Evolutionary conservation across 2,888 invertebrate species (phyloP).

Genomic region (Dryadula phaetusa): DNA sequence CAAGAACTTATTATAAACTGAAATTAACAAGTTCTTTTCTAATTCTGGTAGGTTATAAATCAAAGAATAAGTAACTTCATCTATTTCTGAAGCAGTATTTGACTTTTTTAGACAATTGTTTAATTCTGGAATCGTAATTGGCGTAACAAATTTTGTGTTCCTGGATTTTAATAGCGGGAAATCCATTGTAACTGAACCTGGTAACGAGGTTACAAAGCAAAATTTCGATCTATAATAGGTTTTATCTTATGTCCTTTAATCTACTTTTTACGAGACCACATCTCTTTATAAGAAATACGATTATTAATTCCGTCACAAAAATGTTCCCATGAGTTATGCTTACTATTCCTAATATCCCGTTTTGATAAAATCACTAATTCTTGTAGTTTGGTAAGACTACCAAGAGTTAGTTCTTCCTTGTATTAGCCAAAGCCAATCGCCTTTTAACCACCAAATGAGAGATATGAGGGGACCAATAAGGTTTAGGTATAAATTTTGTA

Average conservation of each 20-base stretch:
- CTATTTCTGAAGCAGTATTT: background rate
- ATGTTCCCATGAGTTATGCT: background rate
- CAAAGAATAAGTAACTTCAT: background rate
- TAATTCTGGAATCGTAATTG: background rate
- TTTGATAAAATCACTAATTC: background rate
- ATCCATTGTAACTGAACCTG: background rate
- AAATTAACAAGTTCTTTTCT: background rate
- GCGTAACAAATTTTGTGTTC: background rate
- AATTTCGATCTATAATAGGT: background rate
- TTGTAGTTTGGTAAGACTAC: slow-evolving; percentile 34
- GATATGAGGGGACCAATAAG: slow-evolving; percentile 43
- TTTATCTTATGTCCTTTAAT: background rate
- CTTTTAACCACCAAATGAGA: slow-evolving; percentile 46
- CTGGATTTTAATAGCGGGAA: background rate
- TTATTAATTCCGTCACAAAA: slow-evolving; percentile 2
- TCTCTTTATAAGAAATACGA: background rate
- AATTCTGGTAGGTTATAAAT: background rate
- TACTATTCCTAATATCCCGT: background rate
- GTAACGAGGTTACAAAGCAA: background rate
- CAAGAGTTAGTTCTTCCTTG: slow-evolving; percentile 46
- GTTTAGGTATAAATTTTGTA: background rate
- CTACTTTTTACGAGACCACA: background rate
- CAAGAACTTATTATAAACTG: no score
- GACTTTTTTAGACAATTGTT: background rate
- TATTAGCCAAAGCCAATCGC: slow-evolving; percentile 36